Base-by-base conservation (phyloP, 35 echinoderm and acorn worm genomes). In the Apostichopus parvimensis region DNA sequence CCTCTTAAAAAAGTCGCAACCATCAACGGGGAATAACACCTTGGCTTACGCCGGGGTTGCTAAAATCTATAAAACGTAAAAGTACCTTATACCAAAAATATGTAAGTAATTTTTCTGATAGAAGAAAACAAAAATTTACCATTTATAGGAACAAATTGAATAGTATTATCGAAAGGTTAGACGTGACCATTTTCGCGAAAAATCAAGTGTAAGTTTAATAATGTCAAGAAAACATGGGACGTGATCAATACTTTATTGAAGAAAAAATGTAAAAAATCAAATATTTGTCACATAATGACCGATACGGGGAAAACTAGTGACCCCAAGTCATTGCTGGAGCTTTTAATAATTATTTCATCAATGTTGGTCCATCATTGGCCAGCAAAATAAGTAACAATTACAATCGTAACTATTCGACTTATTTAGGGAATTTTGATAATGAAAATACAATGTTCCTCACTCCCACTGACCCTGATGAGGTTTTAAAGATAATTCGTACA, bases 11-110 rank as follows among this genome's bases (percentile, higher is more conserved):
- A 4, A 45, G 0, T 45, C 34, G 34, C 34, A 45, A 45, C 34
- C 34, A 45, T 45, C 34, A 45, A 45, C 34, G 3, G 34, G 34
- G 34, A 45, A 45, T 18, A 0, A 80, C 78, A 54, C 18, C 78
- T 28, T 80, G 78, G 78, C 78, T 80, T 1, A 80, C 77, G 45
- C 78, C 78, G 22, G 78, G 17, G 0, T 80, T 80, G 78, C 22
- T 80, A 22, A 80, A 80, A 80, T 80, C 13, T 12, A 80, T 80
- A 11, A n/a, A 80, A 22, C 17, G 78, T 80, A 21, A 80, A 34
- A 80, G 0, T 80, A 80, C 21, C 21, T 80, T 80, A 80, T 80
- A 80, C 78, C 22, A 1, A 17, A 80, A 80, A 80, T 80, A 80
- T 22, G 78, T 80, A 0, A 68, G 18, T 45, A 45, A 45, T 45